phyloP scores from a whole-genome alignment of 2,113 vertebrate genomes.

The Hirundichthys speculiger region DNA sequence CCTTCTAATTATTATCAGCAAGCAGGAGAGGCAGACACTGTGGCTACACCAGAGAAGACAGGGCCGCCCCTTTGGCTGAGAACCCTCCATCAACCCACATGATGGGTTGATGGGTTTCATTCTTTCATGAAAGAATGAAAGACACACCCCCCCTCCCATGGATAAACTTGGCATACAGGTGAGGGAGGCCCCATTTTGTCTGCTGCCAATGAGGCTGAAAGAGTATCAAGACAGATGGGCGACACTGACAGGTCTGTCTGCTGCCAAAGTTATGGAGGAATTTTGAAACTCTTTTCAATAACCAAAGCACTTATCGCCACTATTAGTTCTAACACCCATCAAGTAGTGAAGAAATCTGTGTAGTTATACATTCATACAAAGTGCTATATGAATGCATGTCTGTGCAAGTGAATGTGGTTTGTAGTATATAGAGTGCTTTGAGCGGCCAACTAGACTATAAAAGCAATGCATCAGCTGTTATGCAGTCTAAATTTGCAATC shows the following conservation, averaged over 20 bases:
- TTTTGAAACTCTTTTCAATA: constrained; percentile 46
- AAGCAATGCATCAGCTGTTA: too few species aligned
- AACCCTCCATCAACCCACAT: constrained; percentile 65
- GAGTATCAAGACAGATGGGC: constrained; percentile 63
- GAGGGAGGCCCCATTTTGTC: constrained; percentile 68
- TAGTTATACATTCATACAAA: too few species aligned
- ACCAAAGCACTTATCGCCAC: constrained; percentile 55
- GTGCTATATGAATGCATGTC: too few species aligned
- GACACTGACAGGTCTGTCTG: constrained; percentile 29
- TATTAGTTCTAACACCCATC: too few species aligned
- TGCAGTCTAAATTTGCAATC: too few species aligned
- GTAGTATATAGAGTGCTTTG: too few species aligned
- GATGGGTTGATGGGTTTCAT: too few species aligned
- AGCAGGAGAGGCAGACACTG: constrained; percentile 39
- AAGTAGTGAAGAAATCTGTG: neutral
- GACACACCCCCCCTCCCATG: constrained; percentile 12
- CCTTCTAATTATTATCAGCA: constrained; percentile 49
- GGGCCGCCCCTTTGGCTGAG: constrained; percentile 57
- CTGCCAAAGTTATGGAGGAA: constrained; percentile 17
- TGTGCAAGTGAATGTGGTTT: too few species aligned
- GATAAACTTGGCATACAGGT: constrained; percentile 58
- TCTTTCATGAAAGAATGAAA: too few species aligned
- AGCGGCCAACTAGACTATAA: too few species aligned
- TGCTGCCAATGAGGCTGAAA: constrained; percentile 66
- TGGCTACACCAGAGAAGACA: constrained; percentile 48